Percentiles rank a stretch among this genome's conserved stretches.
Conservation (phyloP, 2,113 vertebrate genomes). For the Silurus asotus region DNA sequence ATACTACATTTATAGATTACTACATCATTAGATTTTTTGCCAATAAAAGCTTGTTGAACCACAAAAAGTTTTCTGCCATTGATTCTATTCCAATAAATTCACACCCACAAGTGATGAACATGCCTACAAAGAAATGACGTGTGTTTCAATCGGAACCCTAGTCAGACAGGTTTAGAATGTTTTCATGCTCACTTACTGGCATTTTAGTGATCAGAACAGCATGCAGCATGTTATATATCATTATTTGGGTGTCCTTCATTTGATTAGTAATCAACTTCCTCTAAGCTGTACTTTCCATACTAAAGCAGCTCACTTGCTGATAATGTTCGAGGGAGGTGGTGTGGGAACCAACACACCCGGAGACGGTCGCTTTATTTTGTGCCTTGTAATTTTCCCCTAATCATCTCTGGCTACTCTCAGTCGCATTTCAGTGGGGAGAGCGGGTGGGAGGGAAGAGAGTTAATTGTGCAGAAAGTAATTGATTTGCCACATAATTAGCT, state of each 20-base stretch:
- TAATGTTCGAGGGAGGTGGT: not conserved
- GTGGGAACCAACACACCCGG: not conserved
- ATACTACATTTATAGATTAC: no score
- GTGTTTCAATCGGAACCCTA: not conserved
- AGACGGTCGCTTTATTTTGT: slow-evolving; percentile 31
- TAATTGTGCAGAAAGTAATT: slow-evolving; percentile 48
- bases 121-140: not conserved
- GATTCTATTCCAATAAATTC: not conserved
- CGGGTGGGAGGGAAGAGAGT: slow-evolving; percentile 37
- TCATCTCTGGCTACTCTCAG: slow-evolving; percentile 39
- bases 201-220: not conserved
- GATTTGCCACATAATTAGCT: slow-evolving; percentile 48
- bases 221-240: not conserved
- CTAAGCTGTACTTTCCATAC: not conserved
- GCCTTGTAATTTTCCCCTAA: slow-evolving; percentile 33
- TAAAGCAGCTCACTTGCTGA: not conserved
- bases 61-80: not conserved
- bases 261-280: slow-evolving; percentile 20
- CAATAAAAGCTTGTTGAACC: no score
- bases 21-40: no score
- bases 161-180: not conserved
- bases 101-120: not conserved
- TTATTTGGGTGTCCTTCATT: not conserved
- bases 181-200: not conserved
- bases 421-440: slow-evolving; percentile 27